A percentile compares a stretch with the other conserved stretches of the same genome.
Evolutionary conservation across 2,888 invertebrate species (phyloP).

Genomic region (Oxyteleia sp.): DNA sequence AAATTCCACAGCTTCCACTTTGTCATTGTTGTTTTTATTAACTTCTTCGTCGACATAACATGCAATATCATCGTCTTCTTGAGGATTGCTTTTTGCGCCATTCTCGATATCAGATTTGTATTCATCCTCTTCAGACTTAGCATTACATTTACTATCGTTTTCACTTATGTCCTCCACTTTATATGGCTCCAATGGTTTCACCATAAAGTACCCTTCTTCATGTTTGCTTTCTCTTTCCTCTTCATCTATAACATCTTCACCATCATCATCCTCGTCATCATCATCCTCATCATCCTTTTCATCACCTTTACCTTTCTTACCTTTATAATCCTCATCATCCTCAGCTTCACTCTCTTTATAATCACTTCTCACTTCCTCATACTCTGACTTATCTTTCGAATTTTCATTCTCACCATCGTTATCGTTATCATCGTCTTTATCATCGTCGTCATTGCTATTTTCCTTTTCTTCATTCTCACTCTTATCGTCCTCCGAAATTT

Average conservation of each 20-base stretch:
- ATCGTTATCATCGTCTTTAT: constrained; percentile 53
- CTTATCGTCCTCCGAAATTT: not conserved
- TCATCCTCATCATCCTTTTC: constrained; percentile 82
- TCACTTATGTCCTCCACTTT: not conserved
- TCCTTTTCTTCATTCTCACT: constrained; percentile 18
- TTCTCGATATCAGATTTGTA: constrained; percentile 57
- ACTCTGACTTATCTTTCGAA: constrained; percentile 8
- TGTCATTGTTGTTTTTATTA: constrained; percentile 35
- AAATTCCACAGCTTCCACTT: not conserved
- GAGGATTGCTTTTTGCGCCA: too few species aligned
- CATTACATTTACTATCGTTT: too few species aligned
- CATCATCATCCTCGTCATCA: constrained; percentile 6
- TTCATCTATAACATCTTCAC: constrained; percentile 79
- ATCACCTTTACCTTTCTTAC: not conserved
- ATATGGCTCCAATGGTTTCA: constrained; percentile 61
- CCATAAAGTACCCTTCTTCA: constrained; percentile 70
- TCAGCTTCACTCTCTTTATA: constrained; percentile 15
- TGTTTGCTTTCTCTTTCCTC: constrained; percentile 57
- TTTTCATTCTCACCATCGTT: constrained; percentile 34
- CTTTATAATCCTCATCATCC: constrained; percentile 7
- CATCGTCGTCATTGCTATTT: constrained; percentile 10
- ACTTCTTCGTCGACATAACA: constrained; percentile 34
- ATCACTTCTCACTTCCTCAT: too few species aligned
- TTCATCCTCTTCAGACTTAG: not conserved
- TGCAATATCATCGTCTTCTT: constrained; percentile 36